Conservation (phyloP, 2,113 vertebrate genomes). For the Scolopax mira region DNA sequence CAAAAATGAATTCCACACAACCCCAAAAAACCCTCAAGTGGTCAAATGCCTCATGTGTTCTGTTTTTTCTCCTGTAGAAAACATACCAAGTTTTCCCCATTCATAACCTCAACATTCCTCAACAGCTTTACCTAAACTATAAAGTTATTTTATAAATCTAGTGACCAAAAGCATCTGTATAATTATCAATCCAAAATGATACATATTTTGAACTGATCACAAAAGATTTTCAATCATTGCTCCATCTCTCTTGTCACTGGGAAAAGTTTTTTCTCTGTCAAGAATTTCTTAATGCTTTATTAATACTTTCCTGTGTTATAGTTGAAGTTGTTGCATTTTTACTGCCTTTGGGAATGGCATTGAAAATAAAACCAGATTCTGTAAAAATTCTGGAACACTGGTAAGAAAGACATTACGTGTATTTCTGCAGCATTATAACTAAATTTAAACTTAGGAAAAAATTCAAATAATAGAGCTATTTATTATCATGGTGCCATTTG, state of each 20-base stretch:
- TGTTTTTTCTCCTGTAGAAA: background rate
- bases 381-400: background rate
- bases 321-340: background rate
- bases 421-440: background rate
- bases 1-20: background rate
- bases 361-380: background rate
- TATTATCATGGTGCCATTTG: background rate
- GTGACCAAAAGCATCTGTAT: background rate
- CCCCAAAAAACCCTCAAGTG: fast-evolving
- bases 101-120: background rate
- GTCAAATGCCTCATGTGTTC: background rate
- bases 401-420: background rate
- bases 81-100: background rate
- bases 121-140: background rate
- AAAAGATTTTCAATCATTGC: background rate
- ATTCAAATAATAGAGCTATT: background rate
- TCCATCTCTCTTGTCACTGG: background rate
- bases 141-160: background rate
- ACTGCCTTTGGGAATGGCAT: background rate
- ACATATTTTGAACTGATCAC: background rate
- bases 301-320: background rate
- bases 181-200: background rate
- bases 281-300: background rate
- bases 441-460: background rate
- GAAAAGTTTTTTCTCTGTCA: background rate